phyloP scores from a whole-genome alignment of 2,888 invertebrate species.

The Melikaiella ostensackeni region DNA sequence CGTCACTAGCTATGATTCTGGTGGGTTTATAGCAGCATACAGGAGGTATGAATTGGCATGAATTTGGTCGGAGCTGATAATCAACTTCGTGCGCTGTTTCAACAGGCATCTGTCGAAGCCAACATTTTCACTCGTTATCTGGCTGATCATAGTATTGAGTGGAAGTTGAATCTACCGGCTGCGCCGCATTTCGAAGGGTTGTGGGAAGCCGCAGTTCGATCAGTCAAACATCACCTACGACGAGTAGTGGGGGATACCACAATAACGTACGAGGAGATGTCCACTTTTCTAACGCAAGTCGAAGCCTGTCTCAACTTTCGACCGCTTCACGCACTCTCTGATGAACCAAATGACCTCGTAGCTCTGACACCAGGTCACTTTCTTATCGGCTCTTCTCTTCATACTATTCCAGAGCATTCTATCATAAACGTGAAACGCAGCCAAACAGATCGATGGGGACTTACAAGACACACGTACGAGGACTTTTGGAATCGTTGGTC shows the following conservation, averaged over 20 bases:
- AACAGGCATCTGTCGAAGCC: not conserved
- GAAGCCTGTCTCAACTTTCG: constrained; percentile 12
- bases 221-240: constrained; percentile 6
- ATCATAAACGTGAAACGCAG: not conserved
- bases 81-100: not conserved
- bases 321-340: not conserved
- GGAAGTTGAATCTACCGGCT: not conserved
- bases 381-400: no score
- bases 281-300: not conserved
- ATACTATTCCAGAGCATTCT: not conserved
- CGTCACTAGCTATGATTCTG: not conserved
- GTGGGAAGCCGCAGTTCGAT: not conserved
- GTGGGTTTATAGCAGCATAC: not conserved
- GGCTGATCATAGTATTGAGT: not conserved
- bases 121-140: not conserved
- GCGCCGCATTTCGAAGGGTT: not conserved
- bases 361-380: not conserved
- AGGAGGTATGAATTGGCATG: not conserved
- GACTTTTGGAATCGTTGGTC: no score
- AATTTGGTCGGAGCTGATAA: not conserved
- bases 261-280: not conserved
- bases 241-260: not conserved
- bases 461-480: no score
- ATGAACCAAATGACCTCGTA: not conserved
- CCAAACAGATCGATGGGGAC: not conserved